phyloP scores from a whole-genome alignment of 1,140 invertebrate genomes.

The Cyrtorhinus lividipennis region DNA sequence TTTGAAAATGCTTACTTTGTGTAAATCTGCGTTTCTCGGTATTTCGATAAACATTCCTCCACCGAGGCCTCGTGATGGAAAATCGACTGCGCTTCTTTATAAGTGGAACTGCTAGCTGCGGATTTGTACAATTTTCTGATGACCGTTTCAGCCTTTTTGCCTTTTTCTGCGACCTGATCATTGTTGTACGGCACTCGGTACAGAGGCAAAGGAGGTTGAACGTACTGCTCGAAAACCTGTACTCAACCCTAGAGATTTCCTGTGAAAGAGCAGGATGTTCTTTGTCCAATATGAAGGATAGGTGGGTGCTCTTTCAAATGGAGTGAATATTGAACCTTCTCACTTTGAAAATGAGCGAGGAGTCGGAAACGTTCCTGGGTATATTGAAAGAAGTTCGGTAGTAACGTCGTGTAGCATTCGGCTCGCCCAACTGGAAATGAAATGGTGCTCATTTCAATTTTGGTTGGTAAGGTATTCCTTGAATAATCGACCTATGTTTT shows the following conservation, averaged over 20 bases:
- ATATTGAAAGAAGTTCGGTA: not conserved
- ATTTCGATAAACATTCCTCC: not conserved
- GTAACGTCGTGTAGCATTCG: not conserved
- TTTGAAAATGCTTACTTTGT: not conserved
- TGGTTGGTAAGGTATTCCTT: no score
- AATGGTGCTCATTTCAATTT: no score
- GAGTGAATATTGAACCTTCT: no score
- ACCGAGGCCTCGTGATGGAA: not conserved
- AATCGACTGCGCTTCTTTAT: not conserved
- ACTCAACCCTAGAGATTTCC: not conserved
- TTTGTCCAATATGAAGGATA: no score
- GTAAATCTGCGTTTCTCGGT: not conserved
- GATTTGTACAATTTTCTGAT: constrained; percentile 1
- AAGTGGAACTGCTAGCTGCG: not conserved
- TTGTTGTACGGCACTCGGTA: not conserved
- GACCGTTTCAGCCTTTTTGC: not conserved
- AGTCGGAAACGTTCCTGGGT: not conserved
- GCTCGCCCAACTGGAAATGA: not conserved
- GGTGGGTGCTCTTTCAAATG: no score
- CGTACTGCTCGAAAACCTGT: not conserved
- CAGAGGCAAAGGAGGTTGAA: not conserved
- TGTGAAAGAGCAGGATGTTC: not conserved
- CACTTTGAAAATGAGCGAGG: not conserved
- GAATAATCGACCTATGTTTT: no score
- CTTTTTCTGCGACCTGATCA: not conserved